These are phyloP conservation scores for Taxidea taxus DNA, from an alignment of 2,113 vertebrate species.

Conservation along the genomic window DNA sequence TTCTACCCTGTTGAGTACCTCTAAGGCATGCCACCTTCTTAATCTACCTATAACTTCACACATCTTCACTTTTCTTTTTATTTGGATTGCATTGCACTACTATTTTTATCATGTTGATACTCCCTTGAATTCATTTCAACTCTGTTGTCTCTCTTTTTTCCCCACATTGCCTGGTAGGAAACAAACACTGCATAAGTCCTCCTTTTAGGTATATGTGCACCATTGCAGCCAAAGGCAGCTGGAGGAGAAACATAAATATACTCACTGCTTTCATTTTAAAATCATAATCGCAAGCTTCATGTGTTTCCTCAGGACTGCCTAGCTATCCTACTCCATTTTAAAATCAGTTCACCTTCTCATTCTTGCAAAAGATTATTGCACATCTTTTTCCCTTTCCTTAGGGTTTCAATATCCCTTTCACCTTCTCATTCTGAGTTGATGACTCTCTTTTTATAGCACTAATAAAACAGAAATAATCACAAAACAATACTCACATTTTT, in stretches of 20 bases:
- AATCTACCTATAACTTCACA: not conserved
- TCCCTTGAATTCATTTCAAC: not conserved
- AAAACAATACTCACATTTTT: not conserved
- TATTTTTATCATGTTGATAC: not conserved
- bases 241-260: not conserved
- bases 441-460: not conserved
- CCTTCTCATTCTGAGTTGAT: not conserved
- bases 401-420: not conserved
- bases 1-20: not conserved
- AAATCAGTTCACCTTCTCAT: not conserved
- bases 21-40: not conserved
- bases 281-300: not conserved
- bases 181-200: not conserved
- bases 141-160: not conserved
- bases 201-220: not conserved
- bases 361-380: not conserved
- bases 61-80: not conserved
- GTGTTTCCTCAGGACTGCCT: not conserved
- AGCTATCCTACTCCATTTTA: not conserved
- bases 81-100: not conserved
- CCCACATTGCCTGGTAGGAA: not conserved
- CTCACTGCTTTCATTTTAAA: not conserved
- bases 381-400: not conserved
- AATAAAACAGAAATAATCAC: not conserved
- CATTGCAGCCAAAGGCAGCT: not conserved